These are phyloP conservation scores for Acronicta alni DNA, from an alignment of 2,888 invertebrate species.

Conservation along the genomic window DNA sequence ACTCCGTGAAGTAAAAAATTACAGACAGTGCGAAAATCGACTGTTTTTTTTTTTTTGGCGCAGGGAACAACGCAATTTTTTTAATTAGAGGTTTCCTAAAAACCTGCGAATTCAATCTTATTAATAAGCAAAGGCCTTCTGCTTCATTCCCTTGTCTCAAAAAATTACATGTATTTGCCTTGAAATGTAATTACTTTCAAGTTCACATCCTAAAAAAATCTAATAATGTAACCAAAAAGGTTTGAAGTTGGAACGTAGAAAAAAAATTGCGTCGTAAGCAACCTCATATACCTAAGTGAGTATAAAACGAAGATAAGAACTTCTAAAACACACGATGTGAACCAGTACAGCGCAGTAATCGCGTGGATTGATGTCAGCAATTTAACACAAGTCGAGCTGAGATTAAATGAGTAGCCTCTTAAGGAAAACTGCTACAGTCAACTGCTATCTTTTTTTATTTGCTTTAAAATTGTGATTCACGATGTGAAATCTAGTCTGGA, in stretches of 20 bases:
- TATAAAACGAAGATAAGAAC: conserved; percentile 40
- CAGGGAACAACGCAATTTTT: too few relatives aligned
- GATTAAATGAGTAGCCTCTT: conserved; percentile 79
- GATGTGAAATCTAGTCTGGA: conserved; percentile 61
- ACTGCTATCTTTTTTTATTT: conserved; percentile 59
- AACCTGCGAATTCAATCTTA: too few relatives aligned
- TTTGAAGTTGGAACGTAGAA: background rate
- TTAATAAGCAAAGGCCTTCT: too few relatives aligned
- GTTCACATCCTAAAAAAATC: too few relatives aligned
- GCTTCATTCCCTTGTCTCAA: too few relatives aligned
- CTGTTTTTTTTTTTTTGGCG: too few relatives aligned
- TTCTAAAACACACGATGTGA: conserved; percentile 48
- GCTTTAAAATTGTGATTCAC: conserved; percentile 64
- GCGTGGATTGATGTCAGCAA: conserved; percentile 77
- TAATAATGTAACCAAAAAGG: too few relatives aligned
- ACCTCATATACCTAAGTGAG: conserved; percentile 7
- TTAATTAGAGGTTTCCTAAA: too few relatives aligned
- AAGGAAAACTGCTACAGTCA: conserved; percentile 62
- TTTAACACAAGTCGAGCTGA: conserved; percentile 72
- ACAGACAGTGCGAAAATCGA: too few relatives aligned
- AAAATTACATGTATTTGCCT: too few relatives aligned
- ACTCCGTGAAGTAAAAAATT: too few relatives aligned
- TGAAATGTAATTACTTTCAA: too few relatives aligned
- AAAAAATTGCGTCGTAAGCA: background rate
- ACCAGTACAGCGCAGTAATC: conserved; percentile 65